A percentile compares a stretch with the other conserved stretches of the same genome.
phyloP scores from a whole-genome alignment of 2,888 invertebrate species.

The Melinaea marsaeus region DNA sequence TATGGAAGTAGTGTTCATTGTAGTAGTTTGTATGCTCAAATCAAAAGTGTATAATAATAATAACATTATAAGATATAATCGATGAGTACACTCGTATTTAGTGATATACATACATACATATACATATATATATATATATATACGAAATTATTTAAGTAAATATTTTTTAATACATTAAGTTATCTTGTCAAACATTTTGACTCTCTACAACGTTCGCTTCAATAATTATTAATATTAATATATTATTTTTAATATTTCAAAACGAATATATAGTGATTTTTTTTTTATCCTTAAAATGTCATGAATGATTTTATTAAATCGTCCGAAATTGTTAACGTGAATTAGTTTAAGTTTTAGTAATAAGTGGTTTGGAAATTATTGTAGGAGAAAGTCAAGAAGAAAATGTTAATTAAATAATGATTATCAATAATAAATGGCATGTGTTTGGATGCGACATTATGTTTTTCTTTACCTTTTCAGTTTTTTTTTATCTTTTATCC shows the following conservation, averaged over 20 bases:
- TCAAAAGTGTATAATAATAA: conserved; percentile 37
- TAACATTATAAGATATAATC: conserved; percentile 41
- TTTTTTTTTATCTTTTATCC: conserved; percentile 7
- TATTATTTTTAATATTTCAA: too few species aligned
- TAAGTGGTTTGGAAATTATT: conserved; percentile 71
- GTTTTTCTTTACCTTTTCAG: conserved; percentile 32
- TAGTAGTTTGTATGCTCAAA: conserved; percentile 54
- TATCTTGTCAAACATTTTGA: conserved; percentile 18
- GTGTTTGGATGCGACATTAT: conserved; percentile 62
- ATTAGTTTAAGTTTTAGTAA: conserved; percentile 54
- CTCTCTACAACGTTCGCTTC: conserved; percentile 16
- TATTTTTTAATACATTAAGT: conserved; percentile 21
- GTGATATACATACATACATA: conserved; percentile 32
- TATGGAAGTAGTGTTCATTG: conserved; percentile 37
- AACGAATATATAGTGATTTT: too few species aligned
- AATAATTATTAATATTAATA: too few species aligned
- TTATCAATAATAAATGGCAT: conserved; percentile 68
- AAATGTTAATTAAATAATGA: conserved; percentile 63
- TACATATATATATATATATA: conserved; percentile 24
- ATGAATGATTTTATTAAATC: conserved; percentile 46
- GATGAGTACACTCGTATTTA: conserved; percentile 44
- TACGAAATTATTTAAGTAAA: conserved; percentile 75
- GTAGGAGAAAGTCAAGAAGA: conserved; percentile 62
- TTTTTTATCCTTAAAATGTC: too few species aligned
- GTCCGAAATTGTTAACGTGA: conserved; percentile 65